These are phyloP conservation scores for Aphelenchoides fujianensis DNA, from an alignment of 1,140 invertebrate species.

Conservation along the genomic window DNA sequence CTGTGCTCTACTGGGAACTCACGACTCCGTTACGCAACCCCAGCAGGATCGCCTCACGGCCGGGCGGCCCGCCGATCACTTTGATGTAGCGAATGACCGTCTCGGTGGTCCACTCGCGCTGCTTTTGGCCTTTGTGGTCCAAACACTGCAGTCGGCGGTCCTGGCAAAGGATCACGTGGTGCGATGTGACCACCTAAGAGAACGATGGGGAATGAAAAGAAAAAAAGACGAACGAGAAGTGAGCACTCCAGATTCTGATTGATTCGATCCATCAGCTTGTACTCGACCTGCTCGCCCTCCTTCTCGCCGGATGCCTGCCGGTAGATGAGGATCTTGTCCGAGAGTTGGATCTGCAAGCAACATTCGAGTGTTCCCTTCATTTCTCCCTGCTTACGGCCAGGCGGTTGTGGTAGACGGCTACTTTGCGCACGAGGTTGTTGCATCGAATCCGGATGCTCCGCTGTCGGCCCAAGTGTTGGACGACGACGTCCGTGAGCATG, in stretches of 20 bases:
- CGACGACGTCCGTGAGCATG: slow-evolving; percentile 97
- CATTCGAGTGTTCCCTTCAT: slow-evolving; percentile 7
- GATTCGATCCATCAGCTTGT: slow-evolving; percentile 86
- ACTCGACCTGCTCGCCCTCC: slow-evolving; percentile 75
- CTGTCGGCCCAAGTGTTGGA: slow-evolving; percentile 89
- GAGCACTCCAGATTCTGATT: slow-evolving; percentile 86
- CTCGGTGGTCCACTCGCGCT: slow-evolving; percentile 84
- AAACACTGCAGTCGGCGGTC: slow-evolving; percentile 80
- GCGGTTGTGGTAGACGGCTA: slow-evolving; percentile 89
- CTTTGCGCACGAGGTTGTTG: slow-evolving; percentile 90
- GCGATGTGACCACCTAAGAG: slow-evolving; percentile 42
- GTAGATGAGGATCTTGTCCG: slow-evolving; percentile 89
- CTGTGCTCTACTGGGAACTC: no score
- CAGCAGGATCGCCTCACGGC: slow-evolving; percentile 79
- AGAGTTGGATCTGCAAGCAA: slow-evolving; percentile 76
- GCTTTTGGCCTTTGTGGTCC: slow-evolving; percentile 75
- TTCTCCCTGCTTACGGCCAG: slow-evolving; percentile 73
- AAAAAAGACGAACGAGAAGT: slow-evolving; percentile 71
- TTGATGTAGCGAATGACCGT: slow-evolving; percentile 86
- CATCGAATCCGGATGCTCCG: slow-evolving; percentile 92
- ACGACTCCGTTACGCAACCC: slow-evolving; percentile 86
- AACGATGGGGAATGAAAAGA: background rate
- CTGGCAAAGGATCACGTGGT: slow-evolving; percentile 63
- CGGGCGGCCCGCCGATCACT: slow-evolving; percentile 73
- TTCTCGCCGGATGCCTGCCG: slow-evolving; percentile 75